Base-by-base conservation (phyloP, 2,113 vertebrate species). In the Salvelinus fontinalis region DNA sequence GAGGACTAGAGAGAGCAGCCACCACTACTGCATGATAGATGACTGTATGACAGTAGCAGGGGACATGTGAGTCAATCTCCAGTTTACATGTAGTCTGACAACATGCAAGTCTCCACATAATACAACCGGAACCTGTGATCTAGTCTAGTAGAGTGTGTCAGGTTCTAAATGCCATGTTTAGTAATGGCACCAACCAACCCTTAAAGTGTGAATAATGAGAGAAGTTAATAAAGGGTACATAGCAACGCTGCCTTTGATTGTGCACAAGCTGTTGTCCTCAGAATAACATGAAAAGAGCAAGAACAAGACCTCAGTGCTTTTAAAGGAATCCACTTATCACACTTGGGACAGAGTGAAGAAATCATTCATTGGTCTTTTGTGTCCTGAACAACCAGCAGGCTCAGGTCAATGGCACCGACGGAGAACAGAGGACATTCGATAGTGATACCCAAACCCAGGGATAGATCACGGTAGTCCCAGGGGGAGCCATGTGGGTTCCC, bases 311-410 rank as follows among this genome's bases (percentile, higher is more conserved):
- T 44, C 20, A 16, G n/a, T 73, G 12, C 14, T 8, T 48, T 27
- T n/a, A 27, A 62, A 67, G 31, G 49, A 65, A 48, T 22, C 20
- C 49, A 14, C 24, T 74, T 74, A 26, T 39, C n/a, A 27, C 11
- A 4, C 49, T 49, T 26, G 60, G 26, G 31, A 64, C 69, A 39
- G n/a, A 67, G 26, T 3, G 31, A 7, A 3, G 22, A 66, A 62
- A 68, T 71, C 71, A 57, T 80, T 78, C 78, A 54, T 20, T n/a
- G 67, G 20, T 3, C 39, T 69, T 79, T 80, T 75, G 67, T 79
- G 26, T 76, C 8, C 44, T 20, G 39, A 80, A 77, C 67, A 74
- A 80, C 3, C 14, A 67, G 51, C 24, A 48, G 29, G 62, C 48
- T 22, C 11, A 31, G 14, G 60, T 79, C 64, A 62, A 34, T 16